These are phyloP conservation scores for Scaptomyza caliginosa DNA, from an alignment of 2,888 invertebrate species.

Conservation along the genomic window DNA sequence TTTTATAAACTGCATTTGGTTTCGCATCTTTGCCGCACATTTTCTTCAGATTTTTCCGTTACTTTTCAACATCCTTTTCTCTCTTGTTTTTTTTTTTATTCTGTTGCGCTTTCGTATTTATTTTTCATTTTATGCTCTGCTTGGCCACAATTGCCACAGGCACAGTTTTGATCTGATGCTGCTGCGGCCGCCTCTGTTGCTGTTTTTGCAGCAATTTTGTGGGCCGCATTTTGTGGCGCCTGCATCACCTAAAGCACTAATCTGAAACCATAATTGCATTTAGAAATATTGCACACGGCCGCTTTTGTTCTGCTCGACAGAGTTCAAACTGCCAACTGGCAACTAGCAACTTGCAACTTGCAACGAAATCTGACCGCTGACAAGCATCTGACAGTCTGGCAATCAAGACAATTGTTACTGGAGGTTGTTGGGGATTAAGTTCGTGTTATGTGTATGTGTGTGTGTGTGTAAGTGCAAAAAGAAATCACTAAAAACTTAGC, in stretches of 20 bases:
- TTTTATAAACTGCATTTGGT: slow-evolving; percentile 63
- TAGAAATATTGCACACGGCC: slow-evolving; percentile 36
- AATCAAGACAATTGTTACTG: slow-evolving; percentile 31
- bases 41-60: slow-evolving; percentile 42
- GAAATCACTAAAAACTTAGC: slow-evolving; percentile 6
- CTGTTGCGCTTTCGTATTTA: slow-evolving; percentile 63
- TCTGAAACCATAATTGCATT: slow-evolving; percentile 53
- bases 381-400: slow-evolving; percentile 16
- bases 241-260: slow-evolving; percentile 51
- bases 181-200: slow-evolving; percentile 3
- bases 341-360: slow-evolving; percentile 31
- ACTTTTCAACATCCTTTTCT: slow-evolving; percentile 14
- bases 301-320: slow-evolving; percentile 33
- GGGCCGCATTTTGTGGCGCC: slow-evolving; percentile 37
- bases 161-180: slow-evolving; percentile 57
- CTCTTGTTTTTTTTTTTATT: slow-evolving; percentile 12
- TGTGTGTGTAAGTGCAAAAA: slow-evolving; percentile 14
- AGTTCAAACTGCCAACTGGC: too few species aligned
- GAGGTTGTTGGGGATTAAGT: slow-evolving; percentile 25
- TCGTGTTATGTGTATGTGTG: slow-evolving; percentile 2
- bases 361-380: slow-evolving; percentile 25
- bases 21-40: slow-evolving; percentile 40
- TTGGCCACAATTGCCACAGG: slow-evolving; percentile 67
- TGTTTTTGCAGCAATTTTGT: slow-evolving; percentile 13
- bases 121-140: slow-evolving; percentile 74